Base-by-base conservation (phyloP, 2,797 vertebrate species). In the Anableps anableps region DNA sequence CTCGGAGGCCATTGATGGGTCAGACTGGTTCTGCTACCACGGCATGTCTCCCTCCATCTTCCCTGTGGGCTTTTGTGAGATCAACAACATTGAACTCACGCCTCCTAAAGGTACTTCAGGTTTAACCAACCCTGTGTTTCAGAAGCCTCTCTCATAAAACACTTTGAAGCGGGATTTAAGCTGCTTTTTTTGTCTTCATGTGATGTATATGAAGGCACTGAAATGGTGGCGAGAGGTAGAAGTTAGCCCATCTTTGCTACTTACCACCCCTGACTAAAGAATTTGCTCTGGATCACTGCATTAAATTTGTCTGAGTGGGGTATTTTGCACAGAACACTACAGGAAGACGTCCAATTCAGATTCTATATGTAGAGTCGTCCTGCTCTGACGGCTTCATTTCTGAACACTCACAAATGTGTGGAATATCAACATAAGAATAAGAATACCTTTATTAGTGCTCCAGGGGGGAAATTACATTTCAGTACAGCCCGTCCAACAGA, bases 21-120 rank as follows among this genome's bases (percentile, higher is more conserved):
- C 98, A 86, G 98, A 99, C 95, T 99, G 98, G 98, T 99, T 99
- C 96, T 99, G 98, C 95, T 99, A 99, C 88, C 98, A 99, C 91
- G 96, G 97, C 93, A 97, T 96, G 85, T 99, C 98, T 82, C 98
- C 98, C 87, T 99, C 98, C 90, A 97, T 99, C 95, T 99, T 98
- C 94, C 98, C 98, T 87, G 98, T 96, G 90, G 98, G 98, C 95
- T 99, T 99, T 96, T 99, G 98, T 99, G 98, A 99, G 98, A 99
- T 99, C 96, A 99, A 99, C 96, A 96, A 92, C 94, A 99, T 99
- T 94, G 98, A 99, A 94, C 96, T 99, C 91, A 98, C 98, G 76
- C 98, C 98, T 94, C 98, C 98, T 86, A 96, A 97, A 98, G 98
- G 98, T 99, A 88, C 34, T 66, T 31, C 1, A 41, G 34, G 36